A percentile compares a stretch with the other conserved stretches of the same genome.
phyloP scores from a whole-genome alignment of 2,797 vertebrate genomes.

The Schizopygopsis pylzovi region DNA sequence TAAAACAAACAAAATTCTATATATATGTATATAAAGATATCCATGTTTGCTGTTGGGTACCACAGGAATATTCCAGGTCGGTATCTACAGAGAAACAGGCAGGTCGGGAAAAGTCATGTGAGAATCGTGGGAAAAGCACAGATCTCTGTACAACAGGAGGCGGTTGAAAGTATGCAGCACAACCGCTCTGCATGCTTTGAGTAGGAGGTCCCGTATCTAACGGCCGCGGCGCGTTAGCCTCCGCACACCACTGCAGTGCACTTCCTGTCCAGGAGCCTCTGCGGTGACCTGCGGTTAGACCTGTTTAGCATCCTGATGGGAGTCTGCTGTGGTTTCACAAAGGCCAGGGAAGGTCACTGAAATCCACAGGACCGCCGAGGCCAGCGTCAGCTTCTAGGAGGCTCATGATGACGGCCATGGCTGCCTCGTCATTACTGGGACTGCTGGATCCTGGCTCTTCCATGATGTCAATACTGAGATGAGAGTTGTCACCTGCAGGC shows the following conservation, averaged over 20 bases:
- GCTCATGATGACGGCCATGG: slow-evolving; percentile 99
- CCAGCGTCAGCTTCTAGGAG: slow-evolving; percentile 97
- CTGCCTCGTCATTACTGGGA: slow-evolving; percentile 96
- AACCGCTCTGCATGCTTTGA: slow-evolving; percentile 35
- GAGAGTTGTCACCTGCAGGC: slow-evolving; percentile 89
- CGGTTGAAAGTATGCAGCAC: slow-evolving; percentile 15
- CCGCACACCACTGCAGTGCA: slow-evolving; percentile 19
- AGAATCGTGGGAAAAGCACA: slow-evolving; percentile 4
- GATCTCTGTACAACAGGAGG: slow-evolving; percentile 10
- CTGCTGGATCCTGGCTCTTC: slow-evolving; percentile 97
- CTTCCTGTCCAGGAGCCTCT: slow-evolving; percentile 34
- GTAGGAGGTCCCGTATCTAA: slow-evolving; percentile 42
- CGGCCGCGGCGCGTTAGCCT: slow-evolving; percentile 41
- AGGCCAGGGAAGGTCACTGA: slow-evolving; percentile 98
- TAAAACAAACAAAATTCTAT: slow-evolving; percentile 80
- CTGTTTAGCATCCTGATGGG: neutral
- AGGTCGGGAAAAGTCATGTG: neutral
- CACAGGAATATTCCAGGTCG: slow-evolving; percentile 54
- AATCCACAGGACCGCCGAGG: slow-evolving; percentile 96
- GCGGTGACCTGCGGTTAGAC: neutral
- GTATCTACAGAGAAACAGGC: slow-evolving; percentile 76
- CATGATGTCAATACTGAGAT: slow-evolving; percentile 94
- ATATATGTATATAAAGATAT: slow-evolving; percentile 35
- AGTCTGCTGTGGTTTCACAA: slow-evolving; percentile 78
- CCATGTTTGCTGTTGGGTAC: slow-evolving; percentile 39